A percentile compares a stretch with the other conserved stretches of the same genome.
These are phyloP conservation scores for Drosophila koepferae DNA, from an alignment of 2,888 invertebrate species.

Conservation along the genomic window DNA sequence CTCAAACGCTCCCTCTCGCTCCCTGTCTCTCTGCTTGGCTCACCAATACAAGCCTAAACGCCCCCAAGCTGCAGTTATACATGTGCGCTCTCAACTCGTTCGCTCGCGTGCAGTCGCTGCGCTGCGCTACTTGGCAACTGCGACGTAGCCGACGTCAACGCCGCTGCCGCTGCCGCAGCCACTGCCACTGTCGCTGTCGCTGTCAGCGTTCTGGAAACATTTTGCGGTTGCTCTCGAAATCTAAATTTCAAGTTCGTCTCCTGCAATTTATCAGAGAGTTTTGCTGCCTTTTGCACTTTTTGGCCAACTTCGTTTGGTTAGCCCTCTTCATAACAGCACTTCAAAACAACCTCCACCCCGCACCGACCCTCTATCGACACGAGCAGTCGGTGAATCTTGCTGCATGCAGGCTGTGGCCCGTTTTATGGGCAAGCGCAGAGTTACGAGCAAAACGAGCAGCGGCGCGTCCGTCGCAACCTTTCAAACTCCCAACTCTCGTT, in stretches of 20 bases:
- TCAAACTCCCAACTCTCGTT: constrained; percentile 59
- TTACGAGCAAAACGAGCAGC: constrained; percentile 37
- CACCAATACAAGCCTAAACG: constrained; percentile 52
- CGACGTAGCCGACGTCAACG: constrained; percentile 8
- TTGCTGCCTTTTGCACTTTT: constrained; percentile 47
- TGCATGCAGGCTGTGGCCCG: constrained; percentile 55
- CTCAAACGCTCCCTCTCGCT: background rate
- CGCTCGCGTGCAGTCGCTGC: constrained; percentile 40
- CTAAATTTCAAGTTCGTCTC: constrained; percentile 82
- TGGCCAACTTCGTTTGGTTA: constrained; percentile 49
- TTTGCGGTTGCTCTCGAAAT: constrained; percentile 74
- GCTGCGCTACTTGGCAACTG: constrained; percentile 20
- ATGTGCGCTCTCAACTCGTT: constrained; percentile 43
- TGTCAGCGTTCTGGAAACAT: constrained; percentile 35
- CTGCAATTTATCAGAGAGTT: constrained; percentile 65
- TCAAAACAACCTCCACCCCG: constrained; percentile 31
- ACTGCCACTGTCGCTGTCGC: constrained; percentile 17
- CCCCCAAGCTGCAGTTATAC: constrained; percentile 49
- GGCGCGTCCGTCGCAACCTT: constrained; percentile 44
- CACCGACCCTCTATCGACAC: background rate
- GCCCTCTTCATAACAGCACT: constrained; percentile 63
- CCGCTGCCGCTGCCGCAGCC: constrained; percentile 9
- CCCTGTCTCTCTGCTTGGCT: constrained; percentile 9
- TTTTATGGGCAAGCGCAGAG: constrained; percentile 61
- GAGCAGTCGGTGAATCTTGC: constrained; percentile 40